Base-by-base conservation (phyloP, 1,140 invertebrate genomes). In the Penaeus japonicus region DNA sequence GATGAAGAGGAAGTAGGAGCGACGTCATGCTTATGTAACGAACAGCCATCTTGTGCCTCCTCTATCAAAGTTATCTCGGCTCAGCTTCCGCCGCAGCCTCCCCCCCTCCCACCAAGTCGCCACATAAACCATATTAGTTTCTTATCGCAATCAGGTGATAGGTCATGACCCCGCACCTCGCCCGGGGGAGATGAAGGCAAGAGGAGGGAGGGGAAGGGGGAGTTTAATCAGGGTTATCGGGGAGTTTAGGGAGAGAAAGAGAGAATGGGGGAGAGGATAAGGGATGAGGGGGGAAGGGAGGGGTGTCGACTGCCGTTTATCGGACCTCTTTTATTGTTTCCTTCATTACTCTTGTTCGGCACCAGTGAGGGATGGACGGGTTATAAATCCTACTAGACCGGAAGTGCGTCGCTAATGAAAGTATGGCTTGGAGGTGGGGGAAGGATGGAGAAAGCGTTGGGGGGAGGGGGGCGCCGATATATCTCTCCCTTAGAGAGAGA, bases 121-220 rank as follows among this genome's bases (percentile, higher is more conserved):
- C 84, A 59, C 84, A 85, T 85, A 85, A 85, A 85, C 84, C 84
- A 85, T 85, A 85, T 85, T 85, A 85, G 84, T 85, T 85, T 85
- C 84, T 85, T 85, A 85, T 85, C 84, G 27, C 39, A 20, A 15
- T 12, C 84, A 85, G 84, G 84, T 85, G 73, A 85, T 85, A 85
- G 84, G 84, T 85, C 70, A 77, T 24, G 55, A 22, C 54, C n/a
- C 84, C 47, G 22, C 15, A 53, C 83, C 17, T n/a, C 65, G 20
- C 62, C 70, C 20, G 65, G 32, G 30, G 65, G 32, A 73, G 65
- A 73, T 12, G 65, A n/a, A 73, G 65, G 32, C 65, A 20, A 27
- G 65, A 20, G 27, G 65, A 27, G 24, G 65, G 24, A 32, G n/a
- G 65, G 65, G 24, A 18, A 4, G 65, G 65, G 4, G 65, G n/a